Conservation (phyloP, 64 coral and sea anemone genomes). For the Montipora sp. region DNA sequence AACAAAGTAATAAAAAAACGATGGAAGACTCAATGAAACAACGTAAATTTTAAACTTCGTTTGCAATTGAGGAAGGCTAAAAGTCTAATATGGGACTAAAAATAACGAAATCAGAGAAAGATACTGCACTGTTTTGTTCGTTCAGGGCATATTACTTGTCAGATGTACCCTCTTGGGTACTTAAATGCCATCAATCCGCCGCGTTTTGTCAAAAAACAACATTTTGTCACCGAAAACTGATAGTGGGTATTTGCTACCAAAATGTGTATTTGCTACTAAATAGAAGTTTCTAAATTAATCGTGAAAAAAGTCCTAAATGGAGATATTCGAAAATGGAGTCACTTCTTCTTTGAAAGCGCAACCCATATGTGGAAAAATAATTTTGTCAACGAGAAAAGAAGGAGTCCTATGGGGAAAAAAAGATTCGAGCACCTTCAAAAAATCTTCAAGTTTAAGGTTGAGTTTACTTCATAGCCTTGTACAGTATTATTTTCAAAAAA, state of each 20-base stretch:
- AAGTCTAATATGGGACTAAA: constrained; percentile 31
- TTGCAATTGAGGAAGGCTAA: constrained; percentile 2
- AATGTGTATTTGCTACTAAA: constrained; percentile 47
- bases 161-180: too few species aligned
- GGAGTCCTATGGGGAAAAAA: constrained; percentile 52
- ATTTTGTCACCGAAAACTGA: too few species aligned
- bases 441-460: too few species aligned
- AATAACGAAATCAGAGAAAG: constrained; percentile 17
- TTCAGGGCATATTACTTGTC: not conserved
- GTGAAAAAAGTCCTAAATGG: not conserved
- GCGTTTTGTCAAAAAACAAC: too few species aligned
- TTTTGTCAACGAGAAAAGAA: constrained; percentile 49
- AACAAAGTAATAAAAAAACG: constrained; percentile 31
- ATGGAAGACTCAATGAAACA: constrained; percentile 54
- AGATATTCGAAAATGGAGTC: not conserved
- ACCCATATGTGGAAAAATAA: constrained; percentile 31
- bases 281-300: constrained; percentile 43
- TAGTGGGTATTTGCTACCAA: too few species aligned
- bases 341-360: constrained; percentile 50
- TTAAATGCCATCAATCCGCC: too few species aligned
- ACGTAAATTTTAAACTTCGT: constrained; percentile 19
- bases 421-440: not conserved
- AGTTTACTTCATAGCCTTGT: too few species aligned
- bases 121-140: constrained; percentile 20
- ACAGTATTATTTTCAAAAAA: constrained; percentile 13